These are phyloP conservation scores for Rhinoderma darwinii DNA, from an alignment of 2,113 vertebrate species.

Conservation along the genomic window DNA sequence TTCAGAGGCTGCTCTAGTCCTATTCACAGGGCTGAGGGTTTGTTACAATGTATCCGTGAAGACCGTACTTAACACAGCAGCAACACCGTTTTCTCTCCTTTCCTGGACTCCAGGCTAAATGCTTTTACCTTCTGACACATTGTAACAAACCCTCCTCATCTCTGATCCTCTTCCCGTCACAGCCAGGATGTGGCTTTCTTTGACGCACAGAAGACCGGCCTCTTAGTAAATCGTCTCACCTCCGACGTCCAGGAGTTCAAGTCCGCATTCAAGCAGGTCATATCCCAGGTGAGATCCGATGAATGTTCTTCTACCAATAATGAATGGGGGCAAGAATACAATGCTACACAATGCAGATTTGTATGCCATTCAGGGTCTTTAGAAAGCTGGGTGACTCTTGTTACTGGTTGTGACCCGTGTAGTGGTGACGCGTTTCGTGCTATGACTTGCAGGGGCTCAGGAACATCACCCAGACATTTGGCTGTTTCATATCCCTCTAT, in stretches of 20 bases:
- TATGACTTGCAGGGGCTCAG: conserved; percentile 79
- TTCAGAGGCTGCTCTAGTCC: no score
- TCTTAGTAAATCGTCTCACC: conserved; percentile 88
- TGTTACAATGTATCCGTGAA: not conserved
- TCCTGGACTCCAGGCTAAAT: no score
- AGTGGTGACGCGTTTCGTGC: accelerated
- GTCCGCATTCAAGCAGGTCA: conserved; percentile 91
- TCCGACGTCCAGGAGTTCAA: conserved; percentile 95
- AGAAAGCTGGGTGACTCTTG: not conserved
- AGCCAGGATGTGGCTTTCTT: conserved; percentile 95
- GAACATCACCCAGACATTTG: conserved; percentile 85
- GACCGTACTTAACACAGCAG: no score
- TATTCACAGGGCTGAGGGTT: not conserved
- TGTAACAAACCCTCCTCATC: not conserved
- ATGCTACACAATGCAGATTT: not conserved
- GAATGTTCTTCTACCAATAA: no score
- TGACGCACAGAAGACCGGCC: conserved; percentile 88
- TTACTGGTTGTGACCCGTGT: no score
- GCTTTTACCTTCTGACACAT: no score
- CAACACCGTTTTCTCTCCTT: no score
- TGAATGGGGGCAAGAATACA: not conserved
- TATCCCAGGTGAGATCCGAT: conserved; percentile 84
- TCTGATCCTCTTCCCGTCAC: not conserved
- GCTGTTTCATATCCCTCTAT: conserved; percentile 90
- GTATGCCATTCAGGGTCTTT: not conserved